phyloP scores from a whole-genome alignment of 2,797 vertebrate genomes.

The Glossophaga mutica region DNA sequence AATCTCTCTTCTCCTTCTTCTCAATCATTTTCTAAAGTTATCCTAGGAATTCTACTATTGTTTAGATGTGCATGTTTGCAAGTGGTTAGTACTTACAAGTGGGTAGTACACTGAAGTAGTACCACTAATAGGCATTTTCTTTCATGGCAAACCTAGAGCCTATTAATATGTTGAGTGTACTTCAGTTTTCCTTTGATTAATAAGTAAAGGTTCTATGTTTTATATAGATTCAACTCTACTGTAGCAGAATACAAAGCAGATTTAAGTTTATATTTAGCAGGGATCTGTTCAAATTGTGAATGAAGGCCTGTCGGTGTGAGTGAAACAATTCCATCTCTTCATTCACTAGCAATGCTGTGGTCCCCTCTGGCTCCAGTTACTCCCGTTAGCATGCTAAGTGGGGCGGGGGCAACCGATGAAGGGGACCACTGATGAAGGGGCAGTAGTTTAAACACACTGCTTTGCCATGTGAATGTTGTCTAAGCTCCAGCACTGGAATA shows the following conservation, averaged over 20 bases:
- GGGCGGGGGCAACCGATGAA: neutral
- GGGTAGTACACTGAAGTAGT: neutral
- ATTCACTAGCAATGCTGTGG: neutral
- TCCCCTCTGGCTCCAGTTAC: neutral
- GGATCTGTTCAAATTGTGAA: neutral
- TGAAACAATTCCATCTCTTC: neutral
- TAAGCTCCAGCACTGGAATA: neutral
- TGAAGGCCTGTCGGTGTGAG: neutral
- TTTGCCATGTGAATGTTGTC: neutral
- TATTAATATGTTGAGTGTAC: neutral
- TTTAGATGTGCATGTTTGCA: neutral
- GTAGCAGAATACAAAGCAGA: slow-evolving; percentile 7
- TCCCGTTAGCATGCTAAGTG: neutral
- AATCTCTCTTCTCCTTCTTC: neutral
- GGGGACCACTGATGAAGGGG: neutral
- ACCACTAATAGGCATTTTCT: neutral
- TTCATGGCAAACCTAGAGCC: neutral
- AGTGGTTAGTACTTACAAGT: neutral
- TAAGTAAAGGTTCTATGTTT: neutral
- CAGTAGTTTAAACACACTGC: neutral
- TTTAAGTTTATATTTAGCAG: slow-evolving; percentile 18
- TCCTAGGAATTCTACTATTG: neutral
- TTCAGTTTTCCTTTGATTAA: neutral
- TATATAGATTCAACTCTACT: neutral
- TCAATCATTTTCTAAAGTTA: neutral